Percentiles rank a stretch among this genome's conserved stretches.
Evolutionary conservation across 1,140 invertebrate species (phyloP).

Genomic region (Temnothorax curvispinosus): DNA sequence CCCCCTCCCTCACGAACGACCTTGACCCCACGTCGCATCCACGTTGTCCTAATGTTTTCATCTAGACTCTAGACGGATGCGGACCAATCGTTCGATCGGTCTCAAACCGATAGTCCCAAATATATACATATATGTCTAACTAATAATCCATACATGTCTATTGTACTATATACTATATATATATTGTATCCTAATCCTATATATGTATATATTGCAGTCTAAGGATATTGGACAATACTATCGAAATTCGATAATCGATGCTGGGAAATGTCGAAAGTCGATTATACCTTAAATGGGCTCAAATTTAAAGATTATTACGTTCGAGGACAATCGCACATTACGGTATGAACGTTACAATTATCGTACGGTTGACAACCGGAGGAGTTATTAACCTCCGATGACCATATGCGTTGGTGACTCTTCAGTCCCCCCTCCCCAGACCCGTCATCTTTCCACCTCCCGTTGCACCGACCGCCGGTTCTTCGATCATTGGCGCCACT

Average conservation of each 20-base stretch:
- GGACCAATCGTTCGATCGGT: not conserved
- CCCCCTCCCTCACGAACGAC: slow-evolving; percentile 71
- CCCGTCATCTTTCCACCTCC: not conserved
- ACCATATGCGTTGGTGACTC: not conserved
- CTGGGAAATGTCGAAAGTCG: not conserved
- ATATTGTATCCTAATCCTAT: not conserved
- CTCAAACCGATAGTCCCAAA: not conserved
- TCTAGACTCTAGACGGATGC: slow-evolving; percentile 61
- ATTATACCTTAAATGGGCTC: not conserved
- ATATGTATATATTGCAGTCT: not conserved
- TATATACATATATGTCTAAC: not conserved
- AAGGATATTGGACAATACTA: not conserved
- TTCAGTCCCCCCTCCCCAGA: not conserved
- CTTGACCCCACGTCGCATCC: slow-evolving; percentile 84
- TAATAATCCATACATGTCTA: not conserved
- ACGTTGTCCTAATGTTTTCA: slow-evolving; percentile 76
- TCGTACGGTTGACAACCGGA: slow-evolving; percentile 2
- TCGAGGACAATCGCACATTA: not conserved
- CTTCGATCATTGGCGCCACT: slow-evolving; percentile 12
- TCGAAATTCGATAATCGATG: slow-evolving; percentile 15
- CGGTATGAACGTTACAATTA: slow-evolving; percentile 1
- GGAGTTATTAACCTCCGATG: not conserved
- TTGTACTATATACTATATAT: not conserved
- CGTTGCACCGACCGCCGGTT: not conserved
- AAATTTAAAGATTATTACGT: not conserved